phyloP scores from a whole-genome alignment of 2,113 vertebrate species.

The Ahaetulla prasina region DNA sequence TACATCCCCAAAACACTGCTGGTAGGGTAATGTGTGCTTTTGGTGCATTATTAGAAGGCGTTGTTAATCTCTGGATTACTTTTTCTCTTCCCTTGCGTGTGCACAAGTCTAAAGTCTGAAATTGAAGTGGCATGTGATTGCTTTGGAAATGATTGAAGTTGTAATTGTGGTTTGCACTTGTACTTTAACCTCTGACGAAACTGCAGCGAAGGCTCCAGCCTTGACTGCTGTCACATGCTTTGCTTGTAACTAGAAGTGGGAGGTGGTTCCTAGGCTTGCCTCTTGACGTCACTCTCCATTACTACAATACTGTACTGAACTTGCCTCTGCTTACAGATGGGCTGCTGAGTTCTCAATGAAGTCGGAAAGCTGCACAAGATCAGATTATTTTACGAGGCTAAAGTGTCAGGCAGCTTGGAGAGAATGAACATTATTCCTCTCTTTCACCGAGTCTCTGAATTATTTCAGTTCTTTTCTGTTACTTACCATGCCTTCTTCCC shows the following conservation, averaged over 20 bases:
- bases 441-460: slow-evolving; percentile 53
- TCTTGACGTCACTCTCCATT: slow-evolving; percentile 57
- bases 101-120: slow-evolving; percentile 9
- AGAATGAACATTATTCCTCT: slow-evolving; percentile 8
- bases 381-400: slow-evolving; percentile 28
- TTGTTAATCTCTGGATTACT: slow-evolving; percentile 36
- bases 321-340: slow-evolving; percentile 58
- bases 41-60: background rate
- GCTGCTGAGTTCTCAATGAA: slow-evolving; percentile 51
- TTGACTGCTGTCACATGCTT: slow-evolving; percentile 63
- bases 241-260: slow-evolving; percentile 51
- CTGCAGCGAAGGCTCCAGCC: slow-evolving; percentile 65
- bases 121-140: slow-evolving; percentile 41
- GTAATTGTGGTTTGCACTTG: slow-evolving; percentile 52
- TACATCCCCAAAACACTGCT: background rate
- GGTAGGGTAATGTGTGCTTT: background rate
- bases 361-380: slow-evolving; percentile 22
- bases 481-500: rapidly evolving
- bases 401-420: slow-evolving; percentile 41
- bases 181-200: slow-evolving; percentile 75
- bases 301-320: slow-evolving; percentile 56
- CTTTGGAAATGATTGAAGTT: slow-evolving; percentile 48
- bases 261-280: slow-evolving; percentile 50
- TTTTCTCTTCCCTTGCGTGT: slow-evolving; percentile 18
- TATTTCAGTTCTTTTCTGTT: background rate